A percentile compares a stretch with the other conserved stretches of the same genome.
Evolutionary conservation across 2,888 invertebrate genomes (phyloP).

Genomic region (Phortica okadai): DNA sequence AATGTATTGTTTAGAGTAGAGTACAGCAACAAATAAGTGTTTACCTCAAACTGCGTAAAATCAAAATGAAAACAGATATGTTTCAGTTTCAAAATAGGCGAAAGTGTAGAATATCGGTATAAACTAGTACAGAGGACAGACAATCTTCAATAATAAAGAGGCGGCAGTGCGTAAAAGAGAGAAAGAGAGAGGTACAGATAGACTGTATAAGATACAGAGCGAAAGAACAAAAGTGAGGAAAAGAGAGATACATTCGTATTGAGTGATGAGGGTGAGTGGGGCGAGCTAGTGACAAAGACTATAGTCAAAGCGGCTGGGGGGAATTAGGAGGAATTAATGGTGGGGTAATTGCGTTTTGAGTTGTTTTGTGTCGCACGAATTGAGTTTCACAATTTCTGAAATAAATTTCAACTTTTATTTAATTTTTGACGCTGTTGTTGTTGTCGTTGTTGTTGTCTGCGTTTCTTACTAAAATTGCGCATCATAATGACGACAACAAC

Average conservation of each 20-base stretch:
- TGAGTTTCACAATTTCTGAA: constrained; percentile 32
- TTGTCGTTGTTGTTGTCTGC: background rate
- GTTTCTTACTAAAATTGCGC: constrained; percentile 22
- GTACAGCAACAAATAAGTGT: background rate
- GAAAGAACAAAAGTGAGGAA: too few relatives aligned
- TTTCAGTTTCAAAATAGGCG: constrained; percentile 31
- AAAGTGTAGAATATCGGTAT: constrained; percentile 43
- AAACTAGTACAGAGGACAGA: constrained; percentile 38
- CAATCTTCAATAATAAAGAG: constrained; percentile 33
- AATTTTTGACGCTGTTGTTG: background rate
- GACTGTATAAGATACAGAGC: too few relatives aligned
- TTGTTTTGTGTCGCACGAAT: background rate
- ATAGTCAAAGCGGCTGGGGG: background rate
- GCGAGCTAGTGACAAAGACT: background rate
- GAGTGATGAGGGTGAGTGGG: background rate
- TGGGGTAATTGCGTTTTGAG: background rate
- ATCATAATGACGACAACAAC: constrained; percentile 5
- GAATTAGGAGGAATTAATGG: background rate
- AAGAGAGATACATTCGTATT: background rate
- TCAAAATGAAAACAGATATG: constrained; percentile 33
- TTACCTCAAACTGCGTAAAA: constrained; percentile 1
- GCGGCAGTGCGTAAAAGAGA: too few relatives aligned
- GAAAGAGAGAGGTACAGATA: too few relatives aligned
- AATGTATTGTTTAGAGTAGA: background rate
- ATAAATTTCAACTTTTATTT: constrained; percentile 6